Evolutionary conservation across 2,797 vertebrate species (phyloP).

Genomic region (Aulostomus chinensis): DNA sequence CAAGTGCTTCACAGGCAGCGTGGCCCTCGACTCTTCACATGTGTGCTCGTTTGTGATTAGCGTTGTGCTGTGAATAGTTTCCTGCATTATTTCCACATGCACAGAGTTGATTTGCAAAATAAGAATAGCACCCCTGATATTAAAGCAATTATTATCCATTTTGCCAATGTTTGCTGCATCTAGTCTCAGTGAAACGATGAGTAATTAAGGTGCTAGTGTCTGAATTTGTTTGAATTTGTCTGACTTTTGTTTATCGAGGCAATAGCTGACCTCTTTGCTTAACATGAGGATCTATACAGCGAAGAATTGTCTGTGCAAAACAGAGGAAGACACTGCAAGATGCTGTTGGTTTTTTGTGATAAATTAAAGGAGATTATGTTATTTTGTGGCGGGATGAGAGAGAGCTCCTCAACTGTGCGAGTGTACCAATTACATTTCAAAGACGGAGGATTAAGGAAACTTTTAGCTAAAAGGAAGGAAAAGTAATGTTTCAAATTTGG

Average conservation of each 20-base stretch:
- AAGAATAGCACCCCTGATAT: conserved; percentile 24
- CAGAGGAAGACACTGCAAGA: conserved; percentile 2
- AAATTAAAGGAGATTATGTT: conserved; percentile 40
- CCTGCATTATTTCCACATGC: conserved; percentile 7
- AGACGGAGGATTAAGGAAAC: conserved; percentile 69
- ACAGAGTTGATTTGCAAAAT: conserved; percentile 4
- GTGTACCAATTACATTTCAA: conserved; percentile 67
- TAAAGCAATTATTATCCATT: conserved; percentile 43
- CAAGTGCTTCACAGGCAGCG: conserved; percentile 14
- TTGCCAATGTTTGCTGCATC: conserved; percentile 31
- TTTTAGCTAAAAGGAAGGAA: conserved; percentile 60
- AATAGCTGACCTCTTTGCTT: conserved; percentile 15
- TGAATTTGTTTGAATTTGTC: conserved; percentile 26
- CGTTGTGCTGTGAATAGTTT: conserved; percentile 4
- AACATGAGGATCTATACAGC: conserved; percentile 6
- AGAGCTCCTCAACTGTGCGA: conserved; percentile 38
- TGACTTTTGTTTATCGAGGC: neutral
- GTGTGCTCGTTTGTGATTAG: conserved; percentile 14
- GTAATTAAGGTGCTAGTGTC: conserved; percentile 38
- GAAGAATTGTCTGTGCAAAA: conserved; percentile 5
- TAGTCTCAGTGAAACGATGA: conserved; percentile 3
- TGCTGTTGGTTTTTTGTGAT: conserved; percentile 13
- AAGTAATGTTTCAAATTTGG: conserved; percentile 50
- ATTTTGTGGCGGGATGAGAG: conserved; percentile 29
- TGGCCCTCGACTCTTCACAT: conserved; percentile 21